These are phyloP conservation scores for Monodelphis domestica DNA, from an alignment of 2,797 vertebrate genomes.

Conservation along the genomic window DNA sequence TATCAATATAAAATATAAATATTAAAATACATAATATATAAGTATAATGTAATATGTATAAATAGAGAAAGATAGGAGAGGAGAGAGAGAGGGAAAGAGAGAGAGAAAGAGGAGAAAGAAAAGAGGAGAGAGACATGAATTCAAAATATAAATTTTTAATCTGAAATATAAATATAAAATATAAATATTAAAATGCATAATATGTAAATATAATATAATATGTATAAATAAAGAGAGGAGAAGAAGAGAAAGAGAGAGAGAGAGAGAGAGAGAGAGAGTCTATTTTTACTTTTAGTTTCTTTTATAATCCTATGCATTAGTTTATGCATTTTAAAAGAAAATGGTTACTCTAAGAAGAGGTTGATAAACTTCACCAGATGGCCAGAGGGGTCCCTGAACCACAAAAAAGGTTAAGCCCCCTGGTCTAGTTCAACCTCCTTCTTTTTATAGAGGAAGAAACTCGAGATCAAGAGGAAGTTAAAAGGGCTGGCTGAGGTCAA, in stretches of 20 bases:
- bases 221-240: not conserved
- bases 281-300: not conserved
- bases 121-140: too few species aligned
- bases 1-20: not conserved
- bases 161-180: not conserved
- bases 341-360: not conserved
- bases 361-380: not conserved
- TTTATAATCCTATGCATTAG: not conserved
- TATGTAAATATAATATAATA: too few species aligned
- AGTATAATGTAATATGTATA: not conserved
- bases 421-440: not conserved
- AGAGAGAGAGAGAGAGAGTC: not conserved
- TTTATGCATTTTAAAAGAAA: not conserved
- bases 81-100: not conserved
- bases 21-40: not conserved
- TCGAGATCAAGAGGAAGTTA: not conserved
- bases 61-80: not conserved
- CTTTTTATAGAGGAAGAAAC: not conserved
- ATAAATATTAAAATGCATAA: too few species aligned
- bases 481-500: not conserved
- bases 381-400: not conserved
- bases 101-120: not conserved
- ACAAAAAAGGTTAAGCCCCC: not conserved
- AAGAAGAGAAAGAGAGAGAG: not conserved
- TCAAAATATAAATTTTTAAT: rapidly evolving